Evolutionary conservation across 1,140 invertebrate genomes (phyloP).

Genomic region (Telenomus remus): DNA sequence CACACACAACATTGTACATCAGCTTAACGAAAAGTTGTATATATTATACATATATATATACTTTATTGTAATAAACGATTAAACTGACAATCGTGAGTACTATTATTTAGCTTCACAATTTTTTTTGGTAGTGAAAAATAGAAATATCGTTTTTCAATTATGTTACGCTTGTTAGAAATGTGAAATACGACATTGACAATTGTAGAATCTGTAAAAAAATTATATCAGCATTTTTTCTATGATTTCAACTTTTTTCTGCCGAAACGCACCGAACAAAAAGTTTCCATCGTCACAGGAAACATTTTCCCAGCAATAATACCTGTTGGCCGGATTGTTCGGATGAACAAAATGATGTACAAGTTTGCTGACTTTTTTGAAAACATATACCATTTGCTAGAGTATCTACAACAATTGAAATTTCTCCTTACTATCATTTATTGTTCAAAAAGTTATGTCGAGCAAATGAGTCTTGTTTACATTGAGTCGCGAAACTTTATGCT

Average conservation of each 20-base stretch:
- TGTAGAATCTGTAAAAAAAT: not conserved
- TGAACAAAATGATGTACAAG: not conserved
- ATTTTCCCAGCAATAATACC: not conserved
- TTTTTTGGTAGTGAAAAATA: not conserved
- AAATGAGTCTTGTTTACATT: too few species aligned
- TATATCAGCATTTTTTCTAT: not conserved
- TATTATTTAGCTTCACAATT: slow-evolving; percentile 41
- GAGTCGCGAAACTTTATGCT: too few species aligned
- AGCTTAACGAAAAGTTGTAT: slow-evolving; percentile 63
- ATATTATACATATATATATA: slow-evolving; percentile 70
- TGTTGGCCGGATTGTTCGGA: not conserved
- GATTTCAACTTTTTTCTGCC: not conserved
- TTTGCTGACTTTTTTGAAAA: not conserved
- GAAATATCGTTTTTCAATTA: not conserved
- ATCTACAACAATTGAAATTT: not conserved
- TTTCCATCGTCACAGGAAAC: slow-evolving; percentile 4
- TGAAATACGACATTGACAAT: slow-evolving; percentile 5
- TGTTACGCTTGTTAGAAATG: not conserved
- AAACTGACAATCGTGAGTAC: slow-evolving; percentile 51
- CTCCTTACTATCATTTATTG: too few species aligned
- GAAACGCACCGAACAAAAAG: not conserved
- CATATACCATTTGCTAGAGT: slow-evolving; percentile 2
- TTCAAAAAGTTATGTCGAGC: too few species aligned
- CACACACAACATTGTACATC: slow-evolving; percentile 46
- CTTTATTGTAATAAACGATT: slow-evolving; percentile 69